A percentile compares a stretch with the other conserved stretches of the same genome.
These are phyloP conservation scores for Agelastica alni DNA, from an alignment of 2,888 invertebrate genomes.

Conservation along the genomic window DNA sequence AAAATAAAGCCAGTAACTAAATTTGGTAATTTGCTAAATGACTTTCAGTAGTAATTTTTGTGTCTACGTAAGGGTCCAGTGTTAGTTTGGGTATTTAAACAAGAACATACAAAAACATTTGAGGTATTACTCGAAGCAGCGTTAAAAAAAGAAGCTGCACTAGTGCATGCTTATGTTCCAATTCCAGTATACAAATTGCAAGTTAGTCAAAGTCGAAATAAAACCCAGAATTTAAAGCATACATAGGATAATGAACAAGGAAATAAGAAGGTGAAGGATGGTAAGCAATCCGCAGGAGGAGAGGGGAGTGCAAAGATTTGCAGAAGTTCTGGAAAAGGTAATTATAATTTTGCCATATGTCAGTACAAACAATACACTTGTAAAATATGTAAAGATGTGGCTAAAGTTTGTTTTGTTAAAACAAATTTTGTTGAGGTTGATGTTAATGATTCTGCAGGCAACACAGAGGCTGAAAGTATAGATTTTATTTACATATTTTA, in stretches of 20 bases:
- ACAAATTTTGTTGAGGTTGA: neutral
- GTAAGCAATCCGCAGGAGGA: no score
- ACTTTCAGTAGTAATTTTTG: conserved; percentile 23
- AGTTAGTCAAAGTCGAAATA: no score
- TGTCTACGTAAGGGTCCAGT: conserved; percentile 21
- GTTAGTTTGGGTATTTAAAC: conserved; percentile 30
- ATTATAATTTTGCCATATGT: neutral
- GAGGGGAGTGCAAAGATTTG: no score
- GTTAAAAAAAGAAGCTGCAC: no score
- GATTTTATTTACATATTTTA: neutral
- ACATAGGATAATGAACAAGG: neutral
- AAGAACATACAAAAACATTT: conserved; percentile 22
- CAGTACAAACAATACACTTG: neutral
- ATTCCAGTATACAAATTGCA: no score
- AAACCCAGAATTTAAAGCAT: neutral
- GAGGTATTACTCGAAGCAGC: no score
- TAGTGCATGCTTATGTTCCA: no score
- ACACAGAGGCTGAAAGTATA: no score
- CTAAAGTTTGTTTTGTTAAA: neutral
- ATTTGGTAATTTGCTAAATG: conserved; percentile 21
- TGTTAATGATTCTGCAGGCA: no score
- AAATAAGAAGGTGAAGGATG: neutral
- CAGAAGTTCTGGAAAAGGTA: neutral
- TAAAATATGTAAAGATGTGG: neutral
- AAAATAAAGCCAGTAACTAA: conserved; percentile 28